A percentile compares a stretch with the other conserved stretches of the same genome.
Conservation (phyloP, 2,113 vertebrate species). For the Puntigrus tetrazona region DNA sequence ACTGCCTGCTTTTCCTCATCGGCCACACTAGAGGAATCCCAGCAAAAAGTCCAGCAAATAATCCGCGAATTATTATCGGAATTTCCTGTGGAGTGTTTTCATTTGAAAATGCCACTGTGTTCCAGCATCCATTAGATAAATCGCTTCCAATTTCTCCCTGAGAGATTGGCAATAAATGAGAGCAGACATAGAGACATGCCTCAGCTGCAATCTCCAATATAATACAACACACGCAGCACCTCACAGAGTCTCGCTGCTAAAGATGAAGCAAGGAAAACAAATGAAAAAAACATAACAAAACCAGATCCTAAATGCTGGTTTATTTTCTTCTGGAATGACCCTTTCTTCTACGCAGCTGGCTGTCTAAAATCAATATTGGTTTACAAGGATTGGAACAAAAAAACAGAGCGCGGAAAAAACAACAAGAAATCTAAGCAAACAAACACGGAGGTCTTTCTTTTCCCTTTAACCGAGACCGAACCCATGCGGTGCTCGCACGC, state of each 20-base stretch:
- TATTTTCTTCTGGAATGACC: conserved; percentile 44
- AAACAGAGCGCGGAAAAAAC: neutral
- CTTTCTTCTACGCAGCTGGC: conserved; percentile 47
- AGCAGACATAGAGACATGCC: conserved; percentile 43
- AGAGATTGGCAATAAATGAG: conserved; percentile 58
- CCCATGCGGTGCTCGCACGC: neutral
- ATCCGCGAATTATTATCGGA: conserved; percentile 57
- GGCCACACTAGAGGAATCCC: conserved; percentile 15
- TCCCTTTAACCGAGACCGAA: conserved; percentile 8
- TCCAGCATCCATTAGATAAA: conserved; percentile 62
- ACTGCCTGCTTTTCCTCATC: conserved; percentile 24
- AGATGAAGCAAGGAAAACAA: conserved; percentile 15
- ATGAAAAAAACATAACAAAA: conserved; percentile 20
- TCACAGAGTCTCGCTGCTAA: conserved; percentile 15
- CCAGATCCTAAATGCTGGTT: conserved; percentile 50
- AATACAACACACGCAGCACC: conserved; percentile 48
- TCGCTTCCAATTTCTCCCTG: conserved; percentile 59
- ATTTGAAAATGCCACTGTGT: conserved; percentile 59
- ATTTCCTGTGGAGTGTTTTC: conserved; percentile 57
- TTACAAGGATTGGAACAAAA: conserved; percentile 39
- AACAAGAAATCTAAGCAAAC: conserved; percentile 21
- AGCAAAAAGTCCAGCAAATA: conserved; percentile 53
- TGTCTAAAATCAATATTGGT: conserved; percentile 57
- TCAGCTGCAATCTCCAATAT: conserved; percentile 54
- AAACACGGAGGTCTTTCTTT: neutral